These are phyloP conservation scores for Leuctra nigra DNA, from an alignment of 2,888 invertebrate genomes.

Conservation along the genomic window DNA sequence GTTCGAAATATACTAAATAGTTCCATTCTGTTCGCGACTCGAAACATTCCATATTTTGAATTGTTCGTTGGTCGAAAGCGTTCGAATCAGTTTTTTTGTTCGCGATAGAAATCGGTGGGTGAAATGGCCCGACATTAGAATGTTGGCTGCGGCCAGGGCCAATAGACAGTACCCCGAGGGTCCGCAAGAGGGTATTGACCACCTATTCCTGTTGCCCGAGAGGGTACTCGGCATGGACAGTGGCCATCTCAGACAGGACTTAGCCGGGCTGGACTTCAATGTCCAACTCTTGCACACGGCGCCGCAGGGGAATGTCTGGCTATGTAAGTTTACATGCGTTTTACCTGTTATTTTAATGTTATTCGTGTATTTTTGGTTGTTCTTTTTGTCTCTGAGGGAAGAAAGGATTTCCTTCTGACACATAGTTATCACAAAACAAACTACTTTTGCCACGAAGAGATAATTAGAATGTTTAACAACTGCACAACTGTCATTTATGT, in stretches of 20 bases:
- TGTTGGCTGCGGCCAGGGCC: constrained; percentile 21
- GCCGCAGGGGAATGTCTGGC: constrained; percentile 51
- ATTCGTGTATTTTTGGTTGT: not conserved
- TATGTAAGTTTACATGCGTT: constrained; percentile 42
- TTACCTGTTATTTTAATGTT: not conserved
- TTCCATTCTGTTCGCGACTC: too few species aligned
- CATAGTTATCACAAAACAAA: too few species aligned
- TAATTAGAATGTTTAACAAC: too few species aligned
- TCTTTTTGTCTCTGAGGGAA: too few species aligned
- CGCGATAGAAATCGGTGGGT: not conserved
- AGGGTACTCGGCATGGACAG: constrained; percentile 49
- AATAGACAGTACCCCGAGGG: constrained; percentile 33
- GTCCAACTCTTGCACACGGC: constrained; percentile 47
- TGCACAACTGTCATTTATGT: too few species aligned
- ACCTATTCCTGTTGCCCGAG: constrained; percentile 48
- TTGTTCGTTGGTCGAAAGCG: too few species aligned
- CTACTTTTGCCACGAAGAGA: too few species aligned
- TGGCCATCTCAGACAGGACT: constrained; percentile 46
- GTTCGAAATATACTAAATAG: too few species aligned
- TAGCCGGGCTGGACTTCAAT: constrained; percentile 48
- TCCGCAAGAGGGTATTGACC: constrained; percentile 48
- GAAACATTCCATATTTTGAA: too few species aligned
- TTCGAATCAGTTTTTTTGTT: too few species aligned
- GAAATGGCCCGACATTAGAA: constrained; percentile 11
- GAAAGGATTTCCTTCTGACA: too few species aligned